Evolutionary conservation across 2,888 invertebrate species (phyloP).

Genomic region (Dolichopus griseipennis): DNA sequence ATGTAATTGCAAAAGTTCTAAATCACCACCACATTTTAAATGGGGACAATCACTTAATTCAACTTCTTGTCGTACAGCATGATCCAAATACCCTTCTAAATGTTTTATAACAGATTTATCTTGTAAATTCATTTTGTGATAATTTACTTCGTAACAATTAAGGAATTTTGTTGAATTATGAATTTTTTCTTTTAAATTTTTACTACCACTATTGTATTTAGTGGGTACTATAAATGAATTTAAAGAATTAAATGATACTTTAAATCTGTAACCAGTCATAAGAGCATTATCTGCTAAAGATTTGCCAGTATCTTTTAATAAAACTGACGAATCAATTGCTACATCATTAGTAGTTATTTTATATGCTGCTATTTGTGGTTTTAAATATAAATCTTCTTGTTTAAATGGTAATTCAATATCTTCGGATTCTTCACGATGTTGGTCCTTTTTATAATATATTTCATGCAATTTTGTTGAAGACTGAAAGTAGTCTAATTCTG

Average conservation of each 20-base stretch:
- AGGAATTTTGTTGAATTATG: not conserved
- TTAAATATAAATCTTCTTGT: constrained; percentile 32
- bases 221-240: constrained; percentile 49
- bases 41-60: constrained; percentile 44
- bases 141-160: constrained; percentile 22
- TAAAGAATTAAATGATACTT: constrained; percentile 66
- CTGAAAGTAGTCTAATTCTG: not conserved
- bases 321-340: constrained; percentile 38
- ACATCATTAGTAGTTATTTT: constrained; percentile 41
- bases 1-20: constrained; percentile 49
- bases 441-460: not conserved
- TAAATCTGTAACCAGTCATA: constrained; percentile 55
- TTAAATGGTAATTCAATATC: not conserved
- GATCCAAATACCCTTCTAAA: constrained; percentile 55
- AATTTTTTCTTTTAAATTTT: constrained; percentile 25
- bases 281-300: constrained; percentile 50
- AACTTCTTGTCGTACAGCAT: constrained; percentile 46
- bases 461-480: not conserved
- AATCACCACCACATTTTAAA: constrained; percentile 32
- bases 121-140: constrained; percentile 42
- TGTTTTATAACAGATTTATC: constrained; percentile 48
- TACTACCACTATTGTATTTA: constrained; percentile 32
- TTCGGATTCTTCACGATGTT: not conserved
- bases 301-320: constrained; percentile 32
- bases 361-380: constrained; percentile 43